Evolutionary conservation across 2,113 vertebrate species (phyloP), one percentile per base, ranked within the genome.

Genomic region (Apteryx mantelli): DNA sequence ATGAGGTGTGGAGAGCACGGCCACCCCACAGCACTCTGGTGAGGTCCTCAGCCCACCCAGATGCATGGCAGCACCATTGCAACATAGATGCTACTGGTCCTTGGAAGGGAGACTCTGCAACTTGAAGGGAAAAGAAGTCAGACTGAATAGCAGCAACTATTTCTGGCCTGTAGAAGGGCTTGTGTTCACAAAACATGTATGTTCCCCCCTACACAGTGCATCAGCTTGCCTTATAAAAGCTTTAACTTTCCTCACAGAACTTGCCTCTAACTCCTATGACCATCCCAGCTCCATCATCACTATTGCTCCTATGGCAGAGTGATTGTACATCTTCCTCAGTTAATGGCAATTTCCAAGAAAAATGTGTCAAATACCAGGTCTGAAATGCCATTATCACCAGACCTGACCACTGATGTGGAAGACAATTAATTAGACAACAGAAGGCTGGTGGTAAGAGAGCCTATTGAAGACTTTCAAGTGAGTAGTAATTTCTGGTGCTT

Each of bases 151-250:
- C 25, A 61, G 12, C 28, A 38, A 46, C 18, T 83, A 17, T 70
- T 81, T 60, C 55, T 89, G 77, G 70, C 32, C 21, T 20, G 56
- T 58, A 32, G 14, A 58, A 58, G 30, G 56, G 56, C 16, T 58
- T 58, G 5, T 2, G 2, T 53, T 20, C 34, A 78, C 14, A 82
- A 40, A 26, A 1, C 5, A 15, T 52, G 56, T 52, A 48, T 0
- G 0, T 7, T 53, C 5, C n/a, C 12, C n/a, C 18, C 15, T 8
- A n/a, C 19, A 25, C 60, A 10, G 60, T 52, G 0, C 40, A 24
- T n/a, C 46, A 58, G 2, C 20, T 60, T 30, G 8, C 6, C 30
- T 73, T 50, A 60, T 61, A 53, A 53, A 70, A 50, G 18, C 21
- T 40, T 53, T 71, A 40, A 36, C 11, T 64, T 82, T 53, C 32